Evolutionary conservation across 1,140 invertebrate genomes (phyloP).

Genomic region (Drosophila bipectinata): DNA sequence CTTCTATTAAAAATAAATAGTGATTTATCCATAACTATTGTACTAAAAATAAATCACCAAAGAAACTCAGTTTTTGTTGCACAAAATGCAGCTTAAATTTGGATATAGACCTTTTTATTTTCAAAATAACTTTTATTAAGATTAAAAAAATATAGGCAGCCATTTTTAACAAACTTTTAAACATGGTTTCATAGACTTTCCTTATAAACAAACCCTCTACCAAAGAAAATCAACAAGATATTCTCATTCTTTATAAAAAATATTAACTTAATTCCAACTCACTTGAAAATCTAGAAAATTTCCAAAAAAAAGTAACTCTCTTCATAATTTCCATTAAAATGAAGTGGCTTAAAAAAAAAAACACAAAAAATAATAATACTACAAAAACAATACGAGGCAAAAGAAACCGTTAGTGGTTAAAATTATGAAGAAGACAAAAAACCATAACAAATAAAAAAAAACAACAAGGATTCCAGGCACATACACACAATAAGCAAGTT

Average conservation of each 20-base stretch:
- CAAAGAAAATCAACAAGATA: too few species aligned
- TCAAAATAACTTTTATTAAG: too few species aligned
- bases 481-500: constrained; percentile 60
- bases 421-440: constrained; percentile 32
- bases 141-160: too few species aligned
- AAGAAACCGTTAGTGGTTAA: constrained; percentile 29
- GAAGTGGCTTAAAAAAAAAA: background rate
- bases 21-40: too few species aligned
- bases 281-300: background rate
- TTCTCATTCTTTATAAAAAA: background rate
- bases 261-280: background rate
- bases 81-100: too few species aligned
- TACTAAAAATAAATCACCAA: too few species aligned
- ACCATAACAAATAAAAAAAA: constrained; percentile 32
- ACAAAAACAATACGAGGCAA: constrained; percentile 29
- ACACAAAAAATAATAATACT: constrained; percentile 29
- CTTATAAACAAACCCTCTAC: too few species aligned
- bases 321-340: constrained; percentile 25
- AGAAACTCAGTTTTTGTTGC: too few species aligned
- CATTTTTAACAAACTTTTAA: too few species aligned
- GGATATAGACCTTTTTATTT: too few species aligned
- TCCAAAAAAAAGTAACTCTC: background rate
- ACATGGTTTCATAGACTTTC: too few species aligned
- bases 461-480: constrained; percentile 52
- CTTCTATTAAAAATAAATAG: too few species aligned